Conservation (phyloP, 2,113 vertebrate species). For the Ophthalmolycus amberensis region DNA sequence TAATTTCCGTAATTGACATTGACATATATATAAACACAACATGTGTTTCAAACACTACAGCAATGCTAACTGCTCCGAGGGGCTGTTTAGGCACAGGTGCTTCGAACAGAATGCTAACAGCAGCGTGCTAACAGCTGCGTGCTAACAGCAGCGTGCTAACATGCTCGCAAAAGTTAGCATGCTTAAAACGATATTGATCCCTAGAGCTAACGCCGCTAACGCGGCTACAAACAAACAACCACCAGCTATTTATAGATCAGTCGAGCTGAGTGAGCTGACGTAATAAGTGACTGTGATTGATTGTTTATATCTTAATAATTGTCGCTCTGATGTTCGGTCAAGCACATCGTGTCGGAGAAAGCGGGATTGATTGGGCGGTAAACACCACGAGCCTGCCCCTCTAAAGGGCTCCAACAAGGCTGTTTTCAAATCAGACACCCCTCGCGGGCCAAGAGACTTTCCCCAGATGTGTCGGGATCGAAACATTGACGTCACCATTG, state of each 20-base stretch:
- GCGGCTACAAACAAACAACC: background rate
- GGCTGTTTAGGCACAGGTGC: background rate
- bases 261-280: background rate
- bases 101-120: background rate
- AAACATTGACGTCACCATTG: constrained; percentile 23
- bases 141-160: background rate
- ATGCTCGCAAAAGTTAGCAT: no score
- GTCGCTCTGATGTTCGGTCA: constrained; percentile 14
- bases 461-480: constrained; percentile 2
- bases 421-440: constrained; percentile 40
- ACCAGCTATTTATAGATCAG: background rate
- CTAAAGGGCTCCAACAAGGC: constrained; percentile 9
- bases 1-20: background rate
- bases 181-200: no score
- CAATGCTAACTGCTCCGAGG: background rate
- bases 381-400: constrained; percentile 4
- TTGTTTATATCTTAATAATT: constrained; percentile 2
- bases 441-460: background rate
- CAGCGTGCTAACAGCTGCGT: background rate
- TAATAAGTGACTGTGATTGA: constrained; percentile 1
- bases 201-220: no score
- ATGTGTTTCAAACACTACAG: background rate
- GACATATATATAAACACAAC: background rate
- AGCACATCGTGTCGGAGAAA: background rate
- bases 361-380: constrained; percentile 47